Base-by-base conservation (phyloP, 2,797 vertebrate genomes). In the Chaetodon trifasciatus region DNA sequence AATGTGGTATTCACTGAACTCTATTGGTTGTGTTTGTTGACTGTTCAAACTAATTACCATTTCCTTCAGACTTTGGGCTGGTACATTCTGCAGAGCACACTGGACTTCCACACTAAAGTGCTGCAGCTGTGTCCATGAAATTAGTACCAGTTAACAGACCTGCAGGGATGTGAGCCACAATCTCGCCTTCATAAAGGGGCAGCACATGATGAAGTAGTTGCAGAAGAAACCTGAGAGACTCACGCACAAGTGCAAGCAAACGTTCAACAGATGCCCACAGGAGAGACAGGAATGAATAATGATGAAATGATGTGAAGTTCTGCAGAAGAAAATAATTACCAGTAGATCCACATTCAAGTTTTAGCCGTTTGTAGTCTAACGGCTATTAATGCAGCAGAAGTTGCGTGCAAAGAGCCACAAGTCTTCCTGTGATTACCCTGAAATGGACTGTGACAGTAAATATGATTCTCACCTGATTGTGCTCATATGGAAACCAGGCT, bases 391-490 rank as follows among this genome's bases (percentile, higher is more conserved):
- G 40, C 60, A 62, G 60, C 49, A 68, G 13, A 66, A 11, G 55
- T 63, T 71, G 39, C 11, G 23, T 66, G 44, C 39, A 44, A 69
- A 72, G 65, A 67, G 70, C 65, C 60, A 47, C 40, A 44, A 19
- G 4, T 70, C 69, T 49, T 74, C 35, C 3, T 24, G 2, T 77
- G 50, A 40, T 84, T 71, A 52, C 39, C 23, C 60, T 80, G 35
- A 85, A 86, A 86, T 86, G 79, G 37, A 74, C 80, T 61, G 74
- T 82, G 63, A 85, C 77, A 57, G 56, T 42, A 56, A 72, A 81
- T 56, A 53, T 55, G 50, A 68, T 71, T 63, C 46, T 58, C 71
- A 76, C 70, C 82, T 84, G 16, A 68, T 44, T 75, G 57, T 19
- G 24, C 47, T 77, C 70, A 64, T 40, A 58, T 82, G 64, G 70